Evolutionary conservation across 2,797 vertebrate species (phyloP).

Genomic region (Salarias fasciatus): DNA sequence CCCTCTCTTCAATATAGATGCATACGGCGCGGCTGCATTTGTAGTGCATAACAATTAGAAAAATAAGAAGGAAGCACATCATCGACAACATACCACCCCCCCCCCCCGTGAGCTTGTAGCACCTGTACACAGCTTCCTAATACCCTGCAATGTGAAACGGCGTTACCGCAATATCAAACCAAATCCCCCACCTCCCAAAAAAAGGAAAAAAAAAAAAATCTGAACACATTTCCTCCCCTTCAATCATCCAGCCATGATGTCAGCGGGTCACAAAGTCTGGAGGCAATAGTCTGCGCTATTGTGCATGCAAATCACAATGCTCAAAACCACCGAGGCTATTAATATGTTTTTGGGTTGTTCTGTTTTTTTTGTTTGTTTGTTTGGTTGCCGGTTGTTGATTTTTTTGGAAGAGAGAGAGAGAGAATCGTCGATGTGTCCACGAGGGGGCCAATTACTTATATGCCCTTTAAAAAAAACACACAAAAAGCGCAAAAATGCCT

Average conservation of each 20-base stretch:
- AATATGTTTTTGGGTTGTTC: no score
- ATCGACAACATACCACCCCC: constrained; percentile 55
- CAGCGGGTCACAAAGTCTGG: constrained; percentile 64
- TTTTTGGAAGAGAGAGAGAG: no score
- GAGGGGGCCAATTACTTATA: constrained; percentile 59
- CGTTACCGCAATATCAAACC: constrained; percentile 67
- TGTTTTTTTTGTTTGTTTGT: no score
- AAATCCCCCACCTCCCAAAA: constrained; percentile 35
- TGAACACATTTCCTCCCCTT: constrained; percentile 49
- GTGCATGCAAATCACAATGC: constrained; percentile 51
- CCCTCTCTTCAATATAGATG: constrained; percentile 32
- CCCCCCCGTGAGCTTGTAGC: constrained; percentile 58
- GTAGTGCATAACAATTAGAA: constrained; percentile 55
- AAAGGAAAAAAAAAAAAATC: constrained; percentile 51
- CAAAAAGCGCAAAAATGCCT: constrained; percentile 59
- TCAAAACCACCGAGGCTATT: constrained; percentile 30
- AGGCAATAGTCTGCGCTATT: constrained; percentile 56
- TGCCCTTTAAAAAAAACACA: background rate
- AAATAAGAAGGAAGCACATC: constrained; percentile 60
- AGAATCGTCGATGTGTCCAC: constrained; percentile 41
- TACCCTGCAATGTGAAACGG: constrained; percentile 61
- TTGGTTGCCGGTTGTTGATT: no score
- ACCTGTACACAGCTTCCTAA: constrained; percentile 70
- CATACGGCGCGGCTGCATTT: constrained; percentile 40
- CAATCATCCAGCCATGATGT: constrained; percentile 63